Evolutionary conservation across 2,888 invertebrate species (phyloP), one percentile per base, ranked within the genome.

Genomic region (Hirtodrosophila histrioides): DNA sequence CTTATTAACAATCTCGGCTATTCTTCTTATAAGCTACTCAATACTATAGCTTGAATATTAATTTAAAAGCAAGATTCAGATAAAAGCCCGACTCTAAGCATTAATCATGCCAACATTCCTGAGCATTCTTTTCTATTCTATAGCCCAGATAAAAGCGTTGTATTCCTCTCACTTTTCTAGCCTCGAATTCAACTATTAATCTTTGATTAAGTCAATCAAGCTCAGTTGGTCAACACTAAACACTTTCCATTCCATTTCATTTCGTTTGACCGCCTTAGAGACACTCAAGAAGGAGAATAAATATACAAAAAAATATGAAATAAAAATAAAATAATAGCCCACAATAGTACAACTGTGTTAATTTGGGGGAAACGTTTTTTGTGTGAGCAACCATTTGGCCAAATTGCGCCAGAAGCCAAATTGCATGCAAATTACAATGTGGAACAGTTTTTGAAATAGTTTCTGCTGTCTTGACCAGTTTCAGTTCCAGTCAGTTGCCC

Each of bases 371-470:
- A 66, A 62, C 45, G 31, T 64, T 51, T 55, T 73, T 70, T 75
- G 49, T 57, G 75, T 64, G 63, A 36, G 2, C 17, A 17, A 17
- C 58, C 69, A 75, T 78, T 85, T 82, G 65, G 46, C 61, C 51
- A 78, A 85, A 80, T 82, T 80, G 73, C 79, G 86, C 64, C 81
- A 81, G 82, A 73, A 74, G 77, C 65, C 44, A 86, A 82, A 82
- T 83, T 77, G 77, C 81, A 82, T 86, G 80, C 86, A 83, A 82
- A 82, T 86, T 83, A 86, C 17, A 17, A 17, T 85, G 86, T 85
- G 76, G 86, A 79, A 75, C 79, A 68, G 35, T 45, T 55, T 60
- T 35, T 53, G 36, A 33, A 27, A 27, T 6, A 27, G 17, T 17
- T 17, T 17, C 17, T 6, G 27, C 27, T 3, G 17, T 40, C n/a